phyloP scores from a whole-genome alignment of 2,113 vertebrate species.

The Globicephala melas region DNA sequence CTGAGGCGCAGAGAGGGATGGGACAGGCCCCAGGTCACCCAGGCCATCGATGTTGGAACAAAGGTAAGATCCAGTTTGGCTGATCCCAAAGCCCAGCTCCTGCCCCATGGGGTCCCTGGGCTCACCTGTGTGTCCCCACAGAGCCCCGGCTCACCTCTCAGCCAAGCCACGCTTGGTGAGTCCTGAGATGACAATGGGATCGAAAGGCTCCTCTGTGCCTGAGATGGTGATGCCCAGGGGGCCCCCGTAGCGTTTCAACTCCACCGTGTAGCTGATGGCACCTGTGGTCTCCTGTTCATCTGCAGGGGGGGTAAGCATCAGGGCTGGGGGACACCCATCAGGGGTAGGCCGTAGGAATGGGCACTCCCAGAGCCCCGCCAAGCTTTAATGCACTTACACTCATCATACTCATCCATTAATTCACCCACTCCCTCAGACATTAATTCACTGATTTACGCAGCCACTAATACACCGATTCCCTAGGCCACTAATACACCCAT shows the following conservation, averaged over 20 bases:
- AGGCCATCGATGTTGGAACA: neutral
- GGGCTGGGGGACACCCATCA: neutral
- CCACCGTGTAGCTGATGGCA: constrained; percentile 97
- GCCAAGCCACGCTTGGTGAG: constrained; percentile 96
- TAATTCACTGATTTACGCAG: too few species aligned
- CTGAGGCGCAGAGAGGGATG: neutral
- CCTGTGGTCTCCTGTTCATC: constrained; percentile 97
- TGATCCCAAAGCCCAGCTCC: neutral
- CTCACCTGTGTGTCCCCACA: neutral
- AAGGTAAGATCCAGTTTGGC: neutral
- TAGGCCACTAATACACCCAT: neutral
- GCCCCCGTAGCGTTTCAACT: constrained; percentile 94
- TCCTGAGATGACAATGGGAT: constrained; percentile 96
- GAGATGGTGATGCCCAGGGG: constrained; percentile 98
- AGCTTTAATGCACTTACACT: too few species aligned
- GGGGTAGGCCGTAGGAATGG: neutral
- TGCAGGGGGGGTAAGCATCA: constrained; percentile 67
- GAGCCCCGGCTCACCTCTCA: constrained; percentile 88
- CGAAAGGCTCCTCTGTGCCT: constrained; percentile 97
- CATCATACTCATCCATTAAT: neutral
- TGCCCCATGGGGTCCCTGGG: too few species aligned
- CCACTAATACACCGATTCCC: neutral
- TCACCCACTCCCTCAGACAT: neutral
- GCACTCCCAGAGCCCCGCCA: fast-evolving
- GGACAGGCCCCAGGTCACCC: neutral